phyloP scores from a whole-genome alignment of 2,113 vertebrate species.

The Thymallus thymallus region DNA sequence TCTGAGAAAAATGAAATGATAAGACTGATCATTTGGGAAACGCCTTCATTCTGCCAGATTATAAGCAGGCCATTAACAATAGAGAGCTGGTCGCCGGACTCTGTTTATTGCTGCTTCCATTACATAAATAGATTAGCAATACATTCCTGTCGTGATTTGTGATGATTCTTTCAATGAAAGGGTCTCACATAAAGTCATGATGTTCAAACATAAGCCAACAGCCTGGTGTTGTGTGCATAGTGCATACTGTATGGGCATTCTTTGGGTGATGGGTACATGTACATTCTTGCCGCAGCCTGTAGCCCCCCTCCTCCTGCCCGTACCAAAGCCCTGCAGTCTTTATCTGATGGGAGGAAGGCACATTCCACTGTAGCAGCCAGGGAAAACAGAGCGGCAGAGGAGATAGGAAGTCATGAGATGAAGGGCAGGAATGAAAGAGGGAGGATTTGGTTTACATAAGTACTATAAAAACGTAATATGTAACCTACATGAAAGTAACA shows the following conservation, averaged over 20 bases:
- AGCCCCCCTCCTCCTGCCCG: constrained; percentile 10
- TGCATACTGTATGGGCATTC: constrained; percentile 47
- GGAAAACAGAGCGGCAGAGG: constrained; percentile 11
- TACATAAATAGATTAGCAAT: too few species aligned
- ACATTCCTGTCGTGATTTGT: too few species aligned
- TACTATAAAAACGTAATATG: constrained; percentile 7
- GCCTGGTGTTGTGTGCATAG: constrained; percentile 21
- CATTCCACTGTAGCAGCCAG: constrained; percentile 61
- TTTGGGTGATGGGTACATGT: constrained; percentile 55
- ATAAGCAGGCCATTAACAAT: too few species aligned
- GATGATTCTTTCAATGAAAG: too few species aligned
- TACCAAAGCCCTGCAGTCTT: constrained; percentile 38
- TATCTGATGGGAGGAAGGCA: constrained; percentile 66
- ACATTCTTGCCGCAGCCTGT: constrained; percentile 45
- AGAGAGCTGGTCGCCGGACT: too few species aligned
- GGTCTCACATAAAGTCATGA: neutral
- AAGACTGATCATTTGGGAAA: neutral
- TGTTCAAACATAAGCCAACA: constrained; percentile 39
- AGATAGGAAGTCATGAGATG: neutral
- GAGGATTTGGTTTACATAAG: neutral
- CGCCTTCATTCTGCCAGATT: neutral
- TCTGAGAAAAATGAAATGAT: constrained; percentile 18
- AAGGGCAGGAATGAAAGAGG: neutral
- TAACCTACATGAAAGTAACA: constrained; percentile 6
- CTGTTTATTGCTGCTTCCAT: too few species aligned